Evolutionary conservation across 2,888 invertebrate genomes (phyloP).

Genomic region (Osmoderma eremita): DNA sequence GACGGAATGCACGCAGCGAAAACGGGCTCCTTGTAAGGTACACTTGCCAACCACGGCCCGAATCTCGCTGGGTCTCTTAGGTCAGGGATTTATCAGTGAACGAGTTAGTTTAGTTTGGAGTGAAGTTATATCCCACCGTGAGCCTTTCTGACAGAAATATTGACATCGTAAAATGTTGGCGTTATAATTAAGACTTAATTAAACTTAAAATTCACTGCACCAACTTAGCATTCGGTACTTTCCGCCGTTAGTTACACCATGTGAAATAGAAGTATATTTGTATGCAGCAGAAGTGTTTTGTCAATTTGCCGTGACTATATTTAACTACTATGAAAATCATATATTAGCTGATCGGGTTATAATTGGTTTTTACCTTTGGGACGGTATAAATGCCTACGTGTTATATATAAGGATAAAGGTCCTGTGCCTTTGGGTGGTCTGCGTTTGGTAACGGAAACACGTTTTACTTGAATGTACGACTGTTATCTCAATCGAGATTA

Average conservation of each 20-base stretch:
- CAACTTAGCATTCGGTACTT: slow-evolving; percentile 7
- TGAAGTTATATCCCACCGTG: slow-evolving; percentile 35
- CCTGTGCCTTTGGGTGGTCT: slow-evolving; percentile 23
- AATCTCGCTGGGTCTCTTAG: slow-evolving; percentile 22
- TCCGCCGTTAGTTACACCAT: slow-evolving; percentile 1
- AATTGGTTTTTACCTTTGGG: slow-evolving; percentile 30
- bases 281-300: background rate
- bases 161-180: slow-evolving; percentile 35
- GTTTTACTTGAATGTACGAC: slow-evolving; percentile 33
- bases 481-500: slow-evolving; percentile 35
- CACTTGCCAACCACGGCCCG: slow-evolving; percentile 5
- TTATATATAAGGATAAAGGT: slow-evolving; percentile 34
- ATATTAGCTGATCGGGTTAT: slow-evolving; percentile 22
- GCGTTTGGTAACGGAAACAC: slow-evolving; percentile 14
- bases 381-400: slow-evolving; percentile 21
- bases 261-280: background rate
- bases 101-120: slow-evolving; percentile 33
- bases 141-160: slow-evolving; percentile 36
- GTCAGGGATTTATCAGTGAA: slow-evolving; percentile 36
- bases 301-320: background rate
- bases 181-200: slow-evolving; percentile 39
- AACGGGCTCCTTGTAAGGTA: no score
- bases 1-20: slow-evolving; percentile 29
- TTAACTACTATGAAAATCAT: slow-evolving; percentile 14
- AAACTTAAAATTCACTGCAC: slow-evolving; percentile 33